Conservation (phyloP, 2,797 vertebrate species). For the Kryptopterus vitreolus region DNA sequence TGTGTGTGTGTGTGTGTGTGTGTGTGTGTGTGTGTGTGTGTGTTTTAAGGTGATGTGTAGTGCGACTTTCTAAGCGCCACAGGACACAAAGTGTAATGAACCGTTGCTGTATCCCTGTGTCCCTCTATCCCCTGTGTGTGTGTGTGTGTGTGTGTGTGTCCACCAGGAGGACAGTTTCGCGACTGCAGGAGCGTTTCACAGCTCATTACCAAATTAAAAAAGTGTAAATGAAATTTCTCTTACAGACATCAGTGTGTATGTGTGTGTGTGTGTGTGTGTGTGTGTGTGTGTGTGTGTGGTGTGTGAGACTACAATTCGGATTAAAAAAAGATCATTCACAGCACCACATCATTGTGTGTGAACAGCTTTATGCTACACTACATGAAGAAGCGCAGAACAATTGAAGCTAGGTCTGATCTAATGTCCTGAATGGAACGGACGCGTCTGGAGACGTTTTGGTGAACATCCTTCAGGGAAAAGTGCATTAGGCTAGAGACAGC, state of each 20-base stretch:
- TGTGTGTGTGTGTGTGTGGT: not conserved
- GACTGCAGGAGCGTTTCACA: constrained; percentile 20
- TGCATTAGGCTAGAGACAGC: not conserved
- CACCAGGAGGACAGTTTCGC: not conserved
- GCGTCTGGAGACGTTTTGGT: not conserved
- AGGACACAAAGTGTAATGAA: constrained; percentile 41
- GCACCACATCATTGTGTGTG: not conserved
- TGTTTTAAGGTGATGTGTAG: constrained; percentile 4
- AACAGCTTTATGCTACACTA: not conserved
- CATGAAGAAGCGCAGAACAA: too few relatives aligned
- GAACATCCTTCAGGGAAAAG: not conserved
- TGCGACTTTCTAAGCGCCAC: constrained; percentile 18
- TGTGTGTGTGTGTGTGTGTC: constrained; percentile 17
- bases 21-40: constrained; percentile 18
- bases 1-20: constrained; percentile 20
- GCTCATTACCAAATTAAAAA: constrained; percentile 28
- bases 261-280: too few relatives aligned
- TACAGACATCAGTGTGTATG: not conserved
- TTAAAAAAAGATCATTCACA: not conserved
- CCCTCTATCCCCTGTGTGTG: not conserved
- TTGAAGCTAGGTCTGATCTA: not conserved
- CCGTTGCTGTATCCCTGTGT: constrained; percentile 19
- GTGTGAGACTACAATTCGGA: not conserved
- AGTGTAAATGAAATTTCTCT: not conserved
- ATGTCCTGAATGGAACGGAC: not conserved